These are phyloP conservation scores for Brachymystax lenok DNA, from an alignment of 2,797 vertebrate genomes.

Conservation along the genomic window DNA sequence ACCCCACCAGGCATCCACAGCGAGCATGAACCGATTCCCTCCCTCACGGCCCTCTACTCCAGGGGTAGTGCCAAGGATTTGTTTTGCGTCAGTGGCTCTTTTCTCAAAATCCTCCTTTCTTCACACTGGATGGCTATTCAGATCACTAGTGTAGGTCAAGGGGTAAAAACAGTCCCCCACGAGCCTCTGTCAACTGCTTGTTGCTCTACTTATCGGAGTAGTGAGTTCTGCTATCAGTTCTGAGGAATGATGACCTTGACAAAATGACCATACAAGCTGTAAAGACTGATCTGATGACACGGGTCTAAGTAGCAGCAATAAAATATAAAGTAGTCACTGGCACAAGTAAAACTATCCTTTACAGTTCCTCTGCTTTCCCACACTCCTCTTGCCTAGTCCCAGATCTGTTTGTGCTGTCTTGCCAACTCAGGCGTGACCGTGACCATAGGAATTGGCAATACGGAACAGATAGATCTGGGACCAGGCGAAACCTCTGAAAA, in stretches of 20 bases:
- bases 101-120: background rate
- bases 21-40: slow-evolving; percentile 4
- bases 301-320: too few relatives aligned
- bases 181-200: background rate
- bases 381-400: background rate
- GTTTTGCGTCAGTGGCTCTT: background rate
- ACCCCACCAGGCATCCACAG: slow-evolving; percentile 3
- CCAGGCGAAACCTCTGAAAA: background rate
- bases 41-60: background rate
- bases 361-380: background rate
- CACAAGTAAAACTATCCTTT: background rate
- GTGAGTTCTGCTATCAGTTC: background rate
- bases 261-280: background rate
- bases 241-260: background rate
- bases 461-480: background rate
- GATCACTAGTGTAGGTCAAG: background rate
- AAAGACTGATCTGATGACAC: background rate
- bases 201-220: background rate
- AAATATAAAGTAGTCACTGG: background rate
- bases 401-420: background rate
- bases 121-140: background rate
- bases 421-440: background rate
- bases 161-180: too few relatives aligned
- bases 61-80: background rate
- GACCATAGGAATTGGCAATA: background rate